A percentile compares a stretch with the other conserved stretches of the same genome.
phyloP scores from a whole-genome alignment of 2,113 vertebrate species.

The Philantomba maxwellii region DNA sequence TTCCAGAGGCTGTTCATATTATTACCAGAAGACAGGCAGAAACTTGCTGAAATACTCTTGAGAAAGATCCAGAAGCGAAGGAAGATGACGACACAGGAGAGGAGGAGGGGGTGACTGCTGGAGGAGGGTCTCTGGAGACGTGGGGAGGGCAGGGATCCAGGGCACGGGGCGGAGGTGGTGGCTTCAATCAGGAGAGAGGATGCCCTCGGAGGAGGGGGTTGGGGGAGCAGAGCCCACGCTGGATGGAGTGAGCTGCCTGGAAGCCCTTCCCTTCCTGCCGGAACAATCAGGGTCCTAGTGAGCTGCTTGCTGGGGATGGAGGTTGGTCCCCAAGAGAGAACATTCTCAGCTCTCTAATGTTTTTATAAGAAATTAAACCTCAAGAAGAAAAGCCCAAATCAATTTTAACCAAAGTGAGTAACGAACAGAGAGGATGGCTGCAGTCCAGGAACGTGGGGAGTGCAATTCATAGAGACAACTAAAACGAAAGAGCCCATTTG shows the following conservation, averaged over 20 bases:
- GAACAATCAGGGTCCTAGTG: neutral
- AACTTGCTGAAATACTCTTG: neutral
- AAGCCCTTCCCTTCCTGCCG: neutral
- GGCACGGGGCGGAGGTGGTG: accelerated
- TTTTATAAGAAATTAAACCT: constrained; percentile 37
- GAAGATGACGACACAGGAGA: neutral
- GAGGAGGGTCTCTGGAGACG: neutral
- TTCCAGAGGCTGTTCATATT: too few relatives aligned
- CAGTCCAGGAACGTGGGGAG: neutral
- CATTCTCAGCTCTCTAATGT: neutral
- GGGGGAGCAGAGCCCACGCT: accelerated
- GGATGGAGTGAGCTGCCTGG: neutral
- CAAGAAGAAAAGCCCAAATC: neutral
- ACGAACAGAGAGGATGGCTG: neutral
- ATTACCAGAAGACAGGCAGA: neutral
- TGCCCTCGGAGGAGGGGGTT: neutral
- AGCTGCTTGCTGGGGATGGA: neutral
- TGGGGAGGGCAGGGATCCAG: neutral
- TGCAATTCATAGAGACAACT: neutral
- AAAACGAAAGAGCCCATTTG: neutral
- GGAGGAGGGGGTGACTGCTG: neutral
- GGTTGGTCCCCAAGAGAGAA: neutral
- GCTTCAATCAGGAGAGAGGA: neutral
- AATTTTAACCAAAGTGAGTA: neutral
- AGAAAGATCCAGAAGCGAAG: neutral